Percentiles rank a stretch among this genome's conserved stretches.
These are phyloP conservation scores for Rhynchophorus ferrugineus DNA, from an alignment of 1,140 invertebrate species.

Conservation along the genomic window DNA sequence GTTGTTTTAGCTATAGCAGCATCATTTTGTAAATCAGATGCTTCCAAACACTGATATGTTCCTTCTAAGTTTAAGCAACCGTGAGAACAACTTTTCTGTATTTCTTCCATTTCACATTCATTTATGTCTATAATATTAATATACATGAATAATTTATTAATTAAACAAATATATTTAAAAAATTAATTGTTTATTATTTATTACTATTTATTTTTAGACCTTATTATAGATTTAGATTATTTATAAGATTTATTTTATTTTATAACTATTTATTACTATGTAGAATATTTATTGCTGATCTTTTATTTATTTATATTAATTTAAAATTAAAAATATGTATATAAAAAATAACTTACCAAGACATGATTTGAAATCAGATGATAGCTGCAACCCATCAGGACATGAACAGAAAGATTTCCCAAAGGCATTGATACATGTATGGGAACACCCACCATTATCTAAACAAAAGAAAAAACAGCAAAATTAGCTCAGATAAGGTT, in stretches of 20 bases:
- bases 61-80: constrained; percentile 6
- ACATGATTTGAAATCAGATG: constrained; percentile 27
- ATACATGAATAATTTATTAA: neutral
- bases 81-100: constrained; percentile 2
- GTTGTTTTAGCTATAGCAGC: neutral
- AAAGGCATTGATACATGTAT: constrained; percentile 25
- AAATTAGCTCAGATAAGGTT: neutral
- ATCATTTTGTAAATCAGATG: constrained; percentile 13
- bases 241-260: too few species aligned
- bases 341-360: too few species aligned
- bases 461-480: neutral
- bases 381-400: constrained; percentile 27
- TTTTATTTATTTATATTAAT: too few species aligned
- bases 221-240: too few species aligned
- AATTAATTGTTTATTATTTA: too few species aligned
- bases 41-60: too few species aligned
- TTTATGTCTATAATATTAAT: constrained; percentile 25
- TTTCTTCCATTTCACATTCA: constrained; percentile 22
- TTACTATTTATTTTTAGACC: too few species aligned
- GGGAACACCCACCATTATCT: constrained; percentile 25
- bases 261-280: too few species aligned
- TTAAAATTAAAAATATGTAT: too few species aligned
- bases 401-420: constrained; percentile 26
- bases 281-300: too few species aligned
- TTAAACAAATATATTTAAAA: neutral